Base-by-base conservation (phyloP, 2,888 invertebrate genomes). In the Heliconius aoede region DNA sequence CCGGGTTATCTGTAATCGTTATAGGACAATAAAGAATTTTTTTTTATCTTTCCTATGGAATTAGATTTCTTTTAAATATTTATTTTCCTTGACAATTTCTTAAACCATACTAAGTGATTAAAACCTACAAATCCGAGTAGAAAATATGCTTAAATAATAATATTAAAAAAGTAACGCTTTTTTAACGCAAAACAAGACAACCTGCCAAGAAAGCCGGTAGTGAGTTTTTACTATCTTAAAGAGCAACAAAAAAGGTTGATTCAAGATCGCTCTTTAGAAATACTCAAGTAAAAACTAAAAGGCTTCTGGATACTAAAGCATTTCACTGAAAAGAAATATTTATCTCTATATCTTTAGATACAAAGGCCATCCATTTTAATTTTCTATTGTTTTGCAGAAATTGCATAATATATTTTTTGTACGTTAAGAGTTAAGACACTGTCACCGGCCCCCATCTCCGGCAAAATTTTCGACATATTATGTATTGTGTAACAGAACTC, bases 231-330 rank as follows among this genome's bases (percentile, higher is more conserved):
- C 5, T 51, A 69, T 30, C 21, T 30, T n/a, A 69, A 69, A 51
- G n/a, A 21, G 30, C 51, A 28, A 51, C 28, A 46, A 46, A 51
- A 51, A 46, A 55, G 5, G 30, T 51, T 51, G 30, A 46, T 69
- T 69, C 68, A 69, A 55, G 51, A 21, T 28, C n/a, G 32, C 55
- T 68, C 68, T 55, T 69, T 69, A 69, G 30, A 69, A 55, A 32
- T 13, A 69, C 55, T 69, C n/a, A 2, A 69, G 55, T 69, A 55
- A 69, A 68, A 69, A 32, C n/a, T 55, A 32, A 69, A 69, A 55
- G 30, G 55, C 30, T 69, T 69, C 55, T 30, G n/a, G 8, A 55
- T 32, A 15, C 69, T 24, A 55, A 69, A 28, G 21, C 51, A 28
- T 51, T 68, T 68, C 51, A 68, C n/a, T 68, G 30, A 68, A 28